These are phyloP conservation scores for Cardiocondyla obscurior DNA, from an alignment of 1,140 invertebrate species.

Conservation along the genomic window DNA sequence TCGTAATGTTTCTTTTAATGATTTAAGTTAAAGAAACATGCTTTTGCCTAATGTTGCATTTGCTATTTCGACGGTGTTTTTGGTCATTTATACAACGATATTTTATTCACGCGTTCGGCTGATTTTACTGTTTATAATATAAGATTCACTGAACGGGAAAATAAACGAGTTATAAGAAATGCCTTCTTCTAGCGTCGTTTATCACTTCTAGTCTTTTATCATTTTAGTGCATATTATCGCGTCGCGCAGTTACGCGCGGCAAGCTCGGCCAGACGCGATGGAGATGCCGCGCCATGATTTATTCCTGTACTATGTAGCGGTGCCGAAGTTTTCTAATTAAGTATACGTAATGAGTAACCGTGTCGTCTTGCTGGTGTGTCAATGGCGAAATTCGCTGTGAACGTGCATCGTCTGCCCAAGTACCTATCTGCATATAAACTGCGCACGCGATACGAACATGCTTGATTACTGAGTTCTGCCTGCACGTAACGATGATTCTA, in stretches of 20 bases:
- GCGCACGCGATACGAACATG: slow-evolving; percentile 27
- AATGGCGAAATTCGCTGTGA: slow-evolving; percentile 27
- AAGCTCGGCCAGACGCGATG: background rate
- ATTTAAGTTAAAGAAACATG: background rate
- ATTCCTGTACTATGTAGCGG: background rate
- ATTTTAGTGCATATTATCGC: slow-evolving; percentile 2
- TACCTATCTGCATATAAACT: slow-evolving; percentile 44
- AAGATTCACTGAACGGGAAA: background rate
- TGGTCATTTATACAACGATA: too few species aligned
- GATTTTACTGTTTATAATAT: background rate
- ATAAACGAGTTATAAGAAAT: background rate
- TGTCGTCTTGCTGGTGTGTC: slow-evolving; percentile 41
- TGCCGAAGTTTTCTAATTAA: slow-evolving; percentile 49
- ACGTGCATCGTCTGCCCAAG: slow-evolving; percentile 6
- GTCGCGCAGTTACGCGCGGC: background rate
- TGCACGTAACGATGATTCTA: slow-evolving; percentile 20
- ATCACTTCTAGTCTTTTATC: slow-evolving; percentile 17
- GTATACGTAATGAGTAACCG: slow-evolving; percentile 47
- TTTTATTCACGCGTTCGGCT: too few species aligned
- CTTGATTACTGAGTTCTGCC: slow-evolving; percentile 32
- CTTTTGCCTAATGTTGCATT: too few species aligned
- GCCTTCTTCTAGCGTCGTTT: background rate
- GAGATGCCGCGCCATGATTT: slow-evolving; percentile 11
- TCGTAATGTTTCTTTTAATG: background rate
- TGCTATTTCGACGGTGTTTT: too few species aligned